Evolutionary conservation across 2,888 invertebrate species (phyloP), one percentile per base, ranked within the genome.

Genomic region (Graphium colonna): DNA sequence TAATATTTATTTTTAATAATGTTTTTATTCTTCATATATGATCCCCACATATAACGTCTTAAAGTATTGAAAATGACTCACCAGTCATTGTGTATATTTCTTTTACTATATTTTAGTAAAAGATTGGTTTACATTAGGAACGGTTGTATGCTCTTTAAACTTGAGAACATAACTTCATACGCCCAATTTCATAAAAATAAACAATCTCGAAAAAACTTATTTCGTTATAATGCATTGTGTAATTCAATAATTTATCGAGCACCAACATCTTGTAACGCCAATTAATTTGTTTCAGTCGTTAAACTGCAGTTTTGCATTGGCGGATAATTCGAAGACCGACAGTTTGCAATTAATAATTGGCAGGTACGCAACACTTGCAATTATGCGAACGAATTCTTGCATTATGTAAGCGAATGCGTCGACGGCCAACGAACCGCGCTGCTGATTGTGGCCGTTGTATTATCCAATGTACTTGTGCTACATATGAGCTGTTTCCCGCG

Each of bases 361-460:
- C 44, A 39, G 51, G 18, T 51, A 40, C 26, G 49, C 45, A 52
- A 54, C 48, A 44, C 38, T 51, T 26, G 40, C 28, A 56, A 33
- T 50, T 39, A 36, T 58, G 48, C 52, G 55, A 58, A 55, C 50
- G 53, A 53, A 58, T 55, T 43, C 51, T 44, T 50, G 31, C 28
- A 46, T 60, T 59, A 58, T 56, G 51, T 58, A 56, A 51, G 52
- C 44, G 41, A 28, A n/a, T 36, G 28, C 28, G 21, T 51, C 49
- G 48, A n/a, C n/a, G 58, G 58, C 50, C 58, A 60, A 48, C 59
- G 49, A 59, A 58, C 57, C 54, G 55, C 51, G 31, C 52, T 61
- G 63, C 59, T 63, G 64, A 65, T 60, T 49, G 53, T 40, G 49
- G 52, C 58, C 41, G 50, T 56, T 44, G 50, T 49, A 46, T 52